Base-by-base conservation (phyloP, 2,113 vertebrate genomes). In the Amphiprion ocellaris region DNA sequence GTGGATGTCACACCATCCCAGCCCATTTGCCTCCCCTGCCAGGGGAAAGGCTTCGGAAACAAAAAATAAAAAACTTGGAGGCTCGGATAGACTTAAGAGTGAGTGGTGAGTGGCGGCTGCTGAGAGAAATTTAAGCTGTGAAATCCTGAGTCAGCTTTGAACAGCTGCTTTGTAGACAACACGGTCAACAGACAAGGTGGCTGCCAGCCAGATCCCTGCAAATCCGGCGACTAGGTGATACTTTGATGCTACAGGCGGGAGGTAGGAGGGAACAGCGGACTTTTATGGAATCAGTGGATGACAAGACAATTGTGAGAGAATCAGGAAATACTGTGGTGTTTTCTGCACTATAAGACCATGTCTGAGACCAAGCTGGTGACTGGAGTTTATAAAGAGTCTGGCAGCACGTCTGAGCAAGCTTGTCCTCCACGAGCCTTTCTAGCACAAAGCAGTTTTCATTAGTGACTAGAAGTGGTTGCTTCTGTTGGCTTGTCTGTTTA, bases 131-230 rank as follows among this genome's bases (percentile, higher is more conserved):
- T 82, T 69, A 70, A 88, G 82, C 83, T 50, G 90, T 88, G 88
- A 90, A 77, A 84, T 74, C 77, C 83, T 85, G 90, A 92, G 84
- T 91, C 92, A 91, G 90, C 83, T 79, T 44, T 5, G 1, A 89
- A 79, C 87, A 88, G 84, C 84, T 89, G 89, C 86, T 92, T 85
- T 87, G 83, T 84, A 90, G 85, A 87, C 81, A 54, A 80, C 77
- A 71, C 26, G 64, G 84, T 83, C 66, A 80, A 77, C 66, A 72
- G 71, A 79, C 49, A 4, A 77, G 52, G 75, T 77, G 77, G 83
- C 81, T 65, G 71, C 30, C 60, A 52, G 82, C 76, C 74, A 87
- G 46, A 86, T 86, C 46, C 26, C 71, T 17, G 73, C 86, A 82
- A 86, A 90, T 75, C 74, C 37, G 1, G n/a, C 28, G 24, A 58